Percentiles rank a stretch among this genome's conserved stretches.
These are phyloP conservation scores for Galerucella nymphaeae DNA, from an alignment of 2,888 invertebrate species.

Conservation along the genomic window DNA sequence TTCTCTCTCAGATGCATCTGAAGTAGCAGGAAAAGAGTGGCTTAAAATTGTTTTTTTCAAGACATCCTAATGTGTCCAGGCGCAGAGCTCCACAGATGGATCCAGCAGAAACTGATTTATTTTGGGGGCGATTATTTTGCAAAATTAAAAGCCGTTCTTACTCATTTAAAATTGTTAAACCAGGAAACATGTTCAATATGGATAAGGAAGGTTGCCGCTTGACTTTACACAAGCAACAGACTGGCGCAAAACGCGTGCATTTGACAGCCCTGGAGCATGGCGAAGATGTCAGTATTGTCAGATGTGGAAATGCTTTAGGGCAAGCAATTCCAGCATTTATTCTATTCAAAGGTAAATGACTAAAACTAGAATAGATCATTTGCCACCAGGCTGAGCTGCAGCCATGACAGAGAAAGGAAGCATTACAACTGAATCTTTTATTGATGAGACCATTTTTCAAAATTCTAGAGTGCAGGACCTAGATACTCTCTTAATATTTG, in stretches of 20 bases:
- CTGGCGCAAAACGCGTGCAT: slow-evolving; percentile 52
- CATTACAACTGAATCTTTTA: slow-evolving; percentile 41
- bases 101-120: slow-evolving; percentile 46
- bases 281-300: slow-evolving; percentile 56
- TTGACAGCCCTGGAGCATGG: slow-evolving; percentile 54
- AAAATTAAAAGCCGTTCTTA: slow-evolving; percentile 46
- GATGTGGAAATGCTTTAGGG: slow-evolving; percentile 57
- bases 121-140: slow-evolving; percentile 51
- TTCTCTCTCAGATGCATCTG: slow-evolving; percentile 37
- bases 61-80: slow-evolving; percentile 47
- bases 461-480: slow-evolving; percentile 48
- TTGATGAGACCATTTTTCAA: slow-evolving; percentile 50
- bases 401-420: too few relatives aligned
- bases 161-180: slow-evolving; percentile 46
- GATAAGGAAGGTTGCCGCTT: slow-evolving; percentile 54
- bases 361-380: slow-evolving; percentile 48
- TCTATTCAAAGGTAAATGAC: slow-evolving; percentile 53
- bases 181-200: slow-evolving; percentile 53
- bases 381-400: slow-evolving; percentile 40
- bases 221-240: slow-evolving; percentile 52
- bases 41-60: slow-evolving; percentile 43
- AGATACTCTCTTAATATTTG: slow-evolving; percentile 28
- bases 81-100: slow-evolving; percentile 52
- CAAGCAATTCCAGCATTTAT: slow-evolving; percentile 54
- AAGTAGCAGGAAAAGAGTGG: slow-evolving; percentile 47